These are phyloP conservation scores for Heterodera schachtii DNA, from an alignment of 1,140 invertebrate genomes.

Conservation along the genomic window DNA sequence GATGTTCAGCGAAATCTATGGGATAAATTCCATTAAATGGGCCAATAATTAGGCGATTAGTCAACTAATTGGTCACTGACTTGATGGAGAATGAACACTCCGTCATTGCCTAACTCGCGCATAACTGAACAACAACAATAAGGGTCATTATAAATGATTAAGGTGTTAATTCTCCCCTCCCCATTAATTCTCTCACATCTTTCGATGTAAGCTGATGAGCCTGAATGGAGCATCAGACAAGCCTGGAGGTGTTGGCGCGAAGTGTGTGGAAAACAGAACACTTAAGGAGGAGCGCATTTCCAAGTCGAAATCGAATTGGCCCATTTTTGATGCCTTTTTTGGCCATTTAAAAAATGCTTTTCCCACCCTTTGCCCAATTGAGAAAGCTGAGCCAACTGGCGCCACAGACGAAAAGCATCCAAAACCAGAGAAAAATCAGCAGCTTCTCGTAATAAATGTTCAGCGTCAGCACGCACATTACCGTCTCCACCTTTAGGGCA, in stretches of 20 bases:
- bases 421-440: slow-evolving; percentile 67
- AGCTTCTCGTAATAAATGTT: slow-evolving; percentile 68
- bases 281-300: slow-evolving; percentile 18
- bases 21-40: background rate
- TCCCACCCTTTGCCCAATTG: slow-evolving; percentile 47
- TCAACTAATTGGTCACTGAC: background rate
- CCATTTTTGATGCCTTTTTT: background rate
- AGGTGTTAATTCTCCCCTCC: too few species aligned
- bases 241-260: slow-evolving; percentile 35
- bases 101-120: slow-evolving; percentile 54
- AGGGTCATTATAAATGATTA: too few species aligned
- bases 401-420: slow-evolving; percentile 65
- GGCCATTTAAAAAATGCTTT: background rate
- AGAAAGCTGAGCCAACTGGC: slow-evolving; percentile 56
- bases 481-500: slow-evolving; percentile 58
- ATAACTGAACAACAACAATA: slow-evolving; percentile 42
- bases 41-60: background rate
- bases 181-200: slow-evolving; percentile 35
- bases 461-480: slow-evolving; percentile 66
- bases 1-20: slow-evolving; percentile 59
- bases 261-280: slow-evolving; percentile 39
- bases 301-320: slow-evolving; percentile 14
- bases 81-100: slow-evolving; percentile 59
- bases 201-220: slow-evolving; percentile 45
- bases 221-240: slow-evolving; percentile 44